phyloP scores from a whole-genome alignment of 2,113 vertebrate species.

The Lamprotornis superbus region DNA sequence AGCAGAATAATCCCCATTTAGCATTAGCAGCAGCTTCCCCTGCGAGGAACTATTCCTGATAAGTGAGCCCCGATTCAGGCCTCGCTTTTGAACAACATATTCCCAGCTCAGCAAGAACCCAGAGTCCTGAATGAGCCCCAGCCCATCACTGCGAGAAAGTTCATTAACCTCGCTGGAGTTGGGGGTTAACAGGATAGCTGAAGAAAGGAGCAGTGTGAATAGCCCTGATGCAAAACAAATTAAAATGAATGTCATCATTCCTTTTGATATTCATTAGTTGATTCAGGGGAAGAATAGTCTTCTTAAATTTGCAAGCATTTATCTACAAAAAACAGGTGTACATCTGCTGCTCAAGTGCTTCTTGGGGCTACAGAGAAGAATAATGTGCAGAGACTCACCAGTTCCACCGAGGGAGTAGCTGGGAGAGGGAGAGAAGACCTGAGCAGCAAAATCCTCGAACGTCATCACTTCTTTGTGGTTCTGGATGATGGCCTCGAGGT shows the following conservation, averaged over 20 bases:
- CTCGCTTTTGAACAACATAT: slow-evolving; percentile 70
- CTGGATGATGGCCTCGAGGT: slow-evolving; percentile 96
- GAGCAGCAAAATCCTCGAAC: slow-evolving; percentile 96
- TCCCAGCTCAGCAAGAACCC: slow-evolving; percentile 75
- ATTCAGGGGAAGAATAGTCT: slow-evolving; percentile 72
- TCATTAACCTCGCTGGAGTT: slow-evolving; percentile 79
- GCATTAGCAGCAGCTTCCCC: slow-evolving; percentile 74
- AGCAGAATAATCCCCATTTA: slow-evolving; percentile 79
- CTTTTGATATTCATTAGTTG: slow-evolving; percentile 87
- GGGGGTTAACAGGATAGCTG: slow-evolving; percentile 78
- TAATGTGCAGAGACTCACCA: slow-evolving; percentile 82
- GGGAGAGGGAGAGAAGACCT: slow-evolving; percentile 94
- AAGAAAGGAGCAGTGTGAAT: slow-evolving; percentile 75
- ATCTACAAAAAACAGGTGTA: slow-evolving; percentile 83
- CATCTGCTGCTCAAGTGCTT: slow-evolving; percentile 72
- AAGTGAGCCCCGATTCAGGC: slow-evolving; percentile 72
- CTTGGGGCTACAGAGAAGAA: slow-evolving; percentile 48
- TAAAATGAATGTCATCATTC: slow-evolving; percentile 80
- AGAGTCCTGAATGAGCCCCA: slow-evolving; percentile 70
- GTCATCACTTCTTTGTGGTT: slow-evolving; percentile 96
- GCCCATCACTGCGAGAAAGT: slow-evolving; percentile 77
- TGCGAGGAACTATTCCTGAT: slow-evolving; percentile 75
- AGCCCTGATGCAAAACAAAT: slow-evolving; percentile 81
- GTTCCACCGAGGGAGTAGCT: slow-evolving; percentile 86
- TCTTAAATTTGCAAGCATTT: slow-evolving; percentile 80